These are phyloP conservation scores for Zaprionus bogoriensis DNA, from an alignment of 2,888 invertebrate species.

Conservation along the genomic window DNA sequence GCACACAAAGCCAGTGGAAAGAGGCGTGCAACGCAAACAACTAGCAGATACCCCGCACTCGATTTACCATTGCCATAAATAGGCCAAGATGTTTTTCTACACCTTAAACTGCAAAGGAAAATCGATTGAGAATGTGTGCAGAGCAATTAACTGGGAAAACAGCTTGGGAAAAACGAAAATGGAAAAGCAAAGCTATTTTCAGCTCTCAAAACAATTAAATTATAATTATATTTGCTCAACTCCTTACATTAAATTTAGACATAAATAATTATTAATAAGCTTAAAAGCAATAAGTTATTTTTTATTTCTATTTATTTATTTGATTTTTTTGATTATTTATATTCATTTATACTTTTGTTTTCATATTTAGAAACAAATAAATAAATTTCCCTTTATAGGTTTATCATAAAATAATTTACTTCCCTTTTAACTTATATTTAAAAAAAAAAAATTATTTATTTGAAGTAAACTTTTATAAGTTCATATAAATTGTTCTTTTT, in stretches of 20 bases:
- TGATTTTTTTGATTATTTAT: too few species aligned
- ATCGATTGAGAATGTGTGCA: background rate
- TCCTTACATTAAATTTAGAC: background rate
- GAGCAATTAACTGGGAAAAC: background rate
- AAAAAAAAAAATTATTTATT: too few species aligned
- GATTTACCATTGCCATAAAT: background rate
- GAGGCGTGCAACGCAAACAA: slow-evolving; percentile 14
- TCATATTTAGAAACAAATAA: too few species aligned
- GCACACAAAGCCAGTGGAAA: slow-evolving; percentile 12
- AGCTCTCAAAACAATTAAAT: background rate
- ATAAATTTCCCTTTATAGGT: too few species aligned
- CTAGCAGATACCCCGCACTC: background rate
- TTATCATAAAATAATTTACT: too few species aligned
- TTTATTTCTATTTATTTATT: too few species aligned
- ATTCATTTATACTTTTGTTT: too few species aligned
- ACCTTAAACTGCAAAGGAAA: background rate
- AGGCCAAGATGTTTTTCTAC: background rate
- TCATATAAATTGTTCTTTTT: too few species aligned
- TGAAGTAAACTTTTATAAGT: too few species aligned
- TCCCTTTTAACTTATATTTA: too few species aligned
- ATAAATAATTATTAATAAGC: too few species aligned
- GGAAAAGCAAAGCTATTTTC: background rate
- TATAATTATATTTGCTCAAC: background rate
- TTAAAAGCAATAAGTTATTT: too few species aligned
- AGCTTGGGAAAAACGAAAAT: background rate